Base-by-base conservation (phyloP, 1,140 invertebrate species). In the Drosophila micromelanica region DNA sequence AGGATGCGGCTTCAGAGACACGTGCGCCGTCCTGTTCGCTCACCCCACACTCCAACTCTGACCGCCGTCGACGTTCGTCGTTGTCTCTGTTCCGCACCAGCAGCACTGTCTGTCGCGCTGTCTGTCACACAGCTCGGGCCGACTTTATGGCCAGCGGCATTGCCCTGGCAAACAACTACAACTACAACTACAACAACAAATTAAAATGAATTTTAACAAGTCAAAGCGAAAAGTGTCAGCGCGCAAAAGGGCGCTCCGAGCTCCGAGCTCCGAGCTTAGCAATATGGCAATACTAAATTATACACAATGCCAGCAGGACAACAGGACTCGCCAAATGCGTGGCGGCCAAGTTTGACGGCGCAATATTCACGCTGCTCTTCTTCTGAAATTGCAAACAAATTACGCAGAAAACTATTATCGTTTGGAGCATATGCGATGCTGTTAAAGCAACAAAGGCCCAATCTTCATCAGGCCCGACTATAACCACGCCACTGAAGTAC, bases 341-440 rank as follows among this genome's bases (percentile, higher is more conserved):
- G 45, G 65, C n/a, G 48, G 51, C 71, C 11, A 84, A 86, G 71
- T 86, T 84, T 62, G 51, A 11, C 51, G 57, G 45, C 61, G 73
- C 77, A 60, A 76, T 76, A 80, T 84, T 75, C 78, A 72, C 60
- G 57, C 51, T 27, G 73, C 76, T 75, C 59, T 40, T 43, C 71
- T 78, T 74, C 85, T 75, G 57, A 90, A 89, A 89, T 90, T 76
- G 75, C 81, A 76, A 90, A 91, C 86, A 90, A 90, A 90, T 90
- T 90, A 90, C 86, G 86, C 87, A 90, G 86, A 90, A 90, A 90
- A 90, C 86, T 90, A 90, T 90, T 90, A 90, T 90, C 86, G 86
- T 90, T 90, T 89, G 87, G 49, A 81, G 87, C 86, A 90, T 90
- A 90, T 90, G 86, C 78, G 86, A 84, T 82, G 75, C 76, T 70